phyloP scores from a whole-genome alignment of 2,113 vertebrate genomes.

The Brienomyrus longianalis region DNA sequence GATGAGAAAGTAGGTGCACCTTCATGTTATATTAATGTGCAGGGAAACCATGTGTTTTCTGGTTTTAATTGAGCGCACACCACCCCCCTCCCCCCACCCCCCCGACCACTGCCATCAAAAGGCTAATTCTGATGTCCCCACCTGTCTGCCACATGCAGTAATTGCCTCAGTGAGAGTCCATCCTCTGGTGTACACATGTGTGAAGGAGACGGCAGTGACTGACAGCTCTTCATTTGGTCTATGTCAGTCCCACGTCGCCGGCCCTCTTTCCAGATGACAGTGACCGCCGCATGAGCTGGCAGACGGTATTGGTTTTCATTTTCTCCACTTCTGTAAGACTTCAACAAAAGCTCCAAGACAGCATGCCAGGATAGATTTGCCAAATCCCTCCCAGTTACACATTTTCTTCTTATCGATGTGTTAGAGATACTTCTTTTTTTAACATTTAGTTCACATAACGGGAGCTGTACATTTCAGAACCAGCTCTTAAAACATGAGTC shows the following conservation, averaged over 20 bases:
- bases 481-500: background rate
- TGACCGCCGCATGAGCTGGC: background rate
- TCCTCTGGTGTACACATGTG: background rate
- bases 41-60: background rate
- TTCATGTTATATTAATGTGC: background rate
- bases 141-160: background rate
- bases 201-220: background rate
- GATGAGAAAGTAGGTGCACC: background rate
- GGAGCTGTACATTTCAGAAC: background rate
- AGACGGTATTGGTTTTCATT: background rate
- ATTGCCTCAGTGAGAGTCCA: background rate
- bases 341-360: background rate
- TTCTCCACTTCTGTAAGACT: background rate
- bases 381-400: background rate
- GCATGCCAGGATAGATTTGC: background rate
- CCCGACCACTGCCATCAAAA: background rate
- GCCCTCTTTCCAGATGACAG: background rate
- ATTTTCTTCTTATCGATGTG: background rate
- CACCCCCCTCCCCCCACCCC: background rate
- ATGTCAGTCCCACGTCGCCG: background rate
- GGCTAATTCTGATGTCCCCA: background rate
- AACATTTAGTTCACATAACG: background rate
- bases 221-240: background rate
- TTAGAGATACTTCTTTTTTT: background rate
- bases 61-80: background rate